Conservation (phyloP, 2,113 vertebrate genomes). For the Hiodon alosoides region DNA sequence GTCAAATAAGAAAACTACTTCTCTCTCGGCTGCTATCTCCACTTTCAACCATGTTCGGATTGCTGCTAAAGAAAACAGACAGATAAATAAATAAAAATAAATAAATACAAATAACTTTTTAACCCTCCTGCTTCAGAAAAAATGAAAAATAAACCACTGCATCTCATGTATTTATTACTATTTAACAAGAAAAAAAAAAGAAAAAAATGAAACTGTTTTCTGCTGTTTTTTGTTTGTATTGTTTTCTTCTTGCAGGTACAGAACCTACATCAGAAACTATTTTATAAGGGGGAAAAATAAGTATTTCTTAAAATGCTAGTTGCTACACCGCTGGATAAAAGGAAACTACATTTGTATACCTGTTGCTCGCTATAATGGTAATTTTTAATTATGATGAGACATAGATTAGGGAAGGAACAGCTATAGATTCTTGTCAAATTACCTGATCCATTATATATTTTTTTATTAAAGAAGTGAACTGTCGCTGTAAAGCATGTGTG, state of each 20-base stretch:
- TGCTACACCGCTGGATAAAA: too few relatives aligned
- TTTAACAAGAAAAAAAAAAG: slow-evolving; percentile 71
- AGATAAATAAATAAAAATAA: slow-evolving; percentile 73
- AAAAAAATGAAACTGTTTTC: slow-evolving; percentile 65
- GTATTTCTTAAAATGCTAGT: too few relatives aligned
- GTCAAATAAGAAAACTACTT: slow-evolving; percentile 55
- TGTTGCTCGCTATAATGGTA: too few relatives aligned
- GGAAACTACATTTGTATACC: too few relatives aligned
- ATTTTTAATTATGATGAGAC: too few relatives aligned
- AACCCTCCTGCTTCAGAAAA: slow-evolving; percentile 75
- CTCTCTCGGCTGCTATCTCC: slow-evolving; percentile 74
- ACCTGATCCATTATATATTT: too few relatives aligned
- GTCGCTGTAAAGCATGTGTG: too few relatives aligned
- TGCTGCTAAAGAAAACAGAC: slow-evolving; percentile 77
- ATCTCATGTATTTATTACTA: slow-evolving; percentile 83
- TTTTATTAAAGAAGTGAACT: too few relatives aligned
- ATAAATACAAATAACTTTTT: slow-evolving; percentile 62
- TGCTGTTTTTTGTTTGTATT: slow-evolving; percentile 65
- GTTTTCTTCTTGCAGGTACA: slow-evolving; percentile 54
- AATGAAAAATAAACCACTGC: slow-evolving; percentile 73
- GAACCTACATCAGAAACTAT: too few relatives aligned
- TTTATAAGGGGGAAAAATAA: too few relatives aligned
- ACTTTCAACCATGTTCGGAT: slow-evolving; percentile 69
- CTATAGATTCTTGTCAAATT: too few relatives aligned
- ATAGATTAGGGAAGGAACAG: too few relatives aligned